Conservation (phyloP, 2,888 invertebrate species). For the Vannuccia rotundouncinata region DNA sequence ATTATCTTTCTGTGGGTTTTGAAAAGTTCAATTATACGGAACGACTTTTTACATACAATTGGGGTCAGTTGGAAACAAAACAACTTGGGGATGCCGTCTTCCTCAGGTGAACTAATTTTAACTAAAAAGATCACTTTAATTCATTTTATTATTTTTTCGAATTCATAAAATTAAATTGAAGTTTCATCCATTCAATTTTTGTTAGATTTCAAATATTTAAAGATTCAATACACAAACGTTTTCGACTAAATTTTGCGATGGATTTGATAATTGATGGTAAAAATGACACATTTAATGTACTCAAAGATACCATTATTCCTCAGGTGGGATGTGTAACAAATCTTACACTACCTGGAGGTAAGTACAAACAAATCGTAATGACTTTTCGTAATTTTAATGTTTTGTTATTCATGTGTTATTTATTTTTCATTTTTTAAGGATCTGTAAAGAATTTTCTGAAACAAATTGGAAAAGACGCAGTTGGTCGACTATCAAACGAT, state of each 20-base stretch:
- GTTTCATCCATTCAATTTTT: background rate
- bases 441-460: conserved; percentile 25
- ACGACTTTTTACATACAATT: conserved; percentile 41
- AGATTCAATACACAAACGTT: background rate
- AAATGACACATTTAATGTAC: conserved; percentile 27
- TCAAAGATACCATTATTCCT: conserved; percentile 40
- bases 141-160: background rate
- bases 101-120: background rate
- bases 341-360: conserved; percentile 39
- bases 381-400: too few relatives aligned
- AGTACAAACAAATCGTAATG: background rate
- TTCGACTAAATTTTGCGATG: conserved; percentile 5
- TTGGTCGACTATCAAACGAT: conserved; percentile 8
- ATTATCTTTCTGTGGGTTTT: conserved; percentile 40
- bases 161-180: background rate
- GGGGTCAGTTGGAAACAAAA: conserved; percentile 38
- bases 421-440: background rate
- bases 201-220: conserved; percentile 24
- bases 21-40: conserved; percentile 39
- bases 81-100: background rate
- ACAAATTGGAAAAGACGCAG: background rate
- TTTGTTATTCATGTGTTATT: background rate
- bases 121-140: background rate
- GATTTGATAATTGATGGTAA: conserved; percentile 5
- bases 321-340: conserved; percentile 42